Evolutionary conservation across 2,888 invertebrate species (phyloP).

Genomic region (Oscheius myriophilus): DNA sequence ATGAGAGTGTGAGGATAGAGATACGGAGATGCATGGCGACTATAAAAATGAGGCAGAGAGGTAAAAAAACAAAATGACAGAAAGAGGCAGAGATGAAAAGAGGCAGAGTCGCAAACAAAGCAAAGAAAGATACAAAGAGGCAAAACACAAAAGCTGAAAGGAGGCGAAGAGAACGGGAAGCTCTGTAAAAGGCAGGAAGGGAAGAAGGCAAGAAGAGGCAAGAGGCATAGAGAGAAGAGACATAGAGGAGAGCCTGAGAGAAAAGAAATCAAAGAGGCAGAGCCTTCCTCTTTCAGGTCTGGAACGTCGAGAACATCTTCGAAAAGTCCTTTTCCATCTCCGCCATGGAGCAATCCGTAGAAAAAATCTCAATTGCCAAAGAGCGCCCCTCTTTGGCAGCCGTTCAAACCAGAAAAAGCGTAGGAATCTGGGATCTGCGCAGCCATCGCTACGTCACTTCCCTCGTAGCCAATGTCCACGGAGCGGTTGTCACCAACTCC

Average conservation of each 20-base stretch:
- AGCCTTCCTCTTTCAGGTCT: constrained; percentile 74
- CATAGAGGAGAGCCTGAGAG: not conserved
- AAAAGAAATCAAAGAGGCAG: not conserved
- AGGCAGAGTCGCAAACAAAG: too few species aligned
- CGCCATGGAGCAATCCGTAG: constrained; percentile 91
- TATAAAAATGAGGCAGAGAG: too few species aligned
- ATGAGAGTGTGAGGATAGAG: too few species aligned
- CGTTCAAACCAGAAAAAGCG: constrained; percentile 91
- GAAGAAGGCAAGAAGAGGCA: too few species aligned
- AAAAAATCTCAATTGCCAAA: constrained; percentile 79
- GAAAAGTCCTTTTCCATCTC: constrained; percentile 96
- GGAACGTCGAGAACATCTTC: constrained; percentile 98
- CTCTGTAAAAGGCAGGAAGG: too few species aligned
- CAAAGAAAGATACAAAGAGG: too few species aligned
- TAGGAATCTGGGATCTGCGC: constrained; percentile 82
- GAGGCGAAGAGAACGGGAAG: too few species aligned
- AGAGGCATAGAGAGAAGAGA: too few species aligned
- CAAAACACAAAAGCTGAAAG: too few species aligned
- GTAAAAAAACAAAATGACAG: too few species aligned
- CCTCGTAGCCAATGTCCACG: constrained; percentile 63
- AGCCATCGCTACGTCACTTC: constrained; percentile 62
- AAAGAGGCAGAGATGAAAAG: too few species aligned
- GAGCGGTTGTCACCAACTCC: constrained; percentile 62
- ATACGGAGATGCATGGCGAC: too few species aligned
- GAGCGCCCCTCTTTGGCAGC: constrained; percentile 82